A percentile compares a stretch with the other conserved stretches of the same genome.
Conservation (phyloP, 2,888 invertebrate species). For the Ophraella communa region DNA sequence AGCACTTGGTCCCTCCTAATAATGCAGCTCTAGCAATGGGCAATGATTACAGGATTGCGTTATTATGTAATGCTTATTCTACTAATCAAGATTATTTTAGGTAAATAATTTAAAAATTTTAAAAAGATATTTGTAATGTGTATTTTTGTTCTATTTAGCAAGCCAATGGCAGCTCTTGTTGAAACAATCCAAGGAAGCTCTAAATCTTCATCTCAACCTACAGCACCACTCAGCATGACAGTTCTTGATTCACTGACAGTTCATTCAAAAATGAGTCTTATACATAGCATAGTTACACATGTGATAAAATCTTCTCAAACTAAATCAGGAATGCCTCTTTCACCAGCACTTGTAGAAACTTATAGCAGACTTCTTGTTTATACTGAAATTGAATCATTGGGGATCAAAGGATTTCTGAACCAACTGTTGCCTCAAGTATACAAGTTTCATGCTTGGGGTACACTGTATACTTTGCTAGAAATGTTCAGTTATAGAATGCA, state of each 20-base stretch:
- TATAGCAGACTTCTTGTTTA: slow-evolving; percentile 92
- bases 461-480: slow-evolving; percentile 91
- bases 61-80: slow-evolving; percentile 94
- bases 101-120: slow-evolving; percentile 21
- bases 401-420: slow-evolving; percentile 96
- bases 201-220: slow-evolving; percentile 67
- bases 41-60: slow-evolving; percentile 87
- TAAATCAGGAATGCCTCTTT: slow-evolving; percentile 82
- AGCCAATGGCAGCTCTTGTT: slow-evolving; percentile 91
- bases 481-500: slow-evolving; percentile 97
- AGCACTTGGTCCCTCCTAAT: slow-evolving; percentile 81
- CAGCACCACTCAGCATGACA: slow-evolving; percentile 89
- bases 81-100: slow-evolving; percentile 86
- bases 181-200: slow-evolving; percentile 76
- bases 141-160: slow-evolving; percentile 57
- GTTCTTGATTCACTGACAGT: slow-evolving; percentile 90
- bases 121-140: not conserved
- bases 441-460: slow-evolving; percentile 93
- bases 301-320: slow-evolving; percentile 90
- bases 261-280: slow-evolving; percentile 89
- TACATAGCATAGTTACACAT: slow-evolving; percentile 78
- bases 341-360: slow-evolving; percentile 93
- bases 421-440: slow-evolving; percentile 82
- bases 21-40: slow-evolving; percentile 76
- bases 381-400: slow-evolving; percentile 94